phyloP scores from a whole-genome alignment of 2,888 invertebrate genomes.

The Tiliacea aurago region DNA sequence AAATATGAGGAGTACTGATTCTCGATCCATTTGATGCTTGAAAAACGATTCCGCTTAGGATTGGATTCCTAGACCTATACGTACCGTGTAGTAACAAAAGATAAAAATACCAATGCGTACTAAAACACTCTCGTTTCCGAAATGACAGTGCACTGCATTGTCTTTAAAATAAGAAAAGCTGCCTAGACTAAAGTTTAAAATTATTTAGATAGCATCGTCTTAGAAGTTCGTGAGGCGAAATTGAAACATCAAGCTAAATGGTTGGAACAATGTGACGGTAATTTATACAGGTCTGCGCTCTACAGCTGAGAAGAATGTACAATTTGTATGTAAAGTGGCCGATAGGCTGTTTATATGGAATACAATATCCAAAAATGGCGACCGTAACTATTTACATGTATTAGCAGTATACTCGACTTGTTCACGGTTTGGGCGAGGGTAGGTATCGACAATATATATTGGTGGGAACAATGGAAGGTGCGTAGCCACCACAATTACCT shows the following conservation, averaged over 20 bases:
- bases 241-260: conserved; percentile 62
- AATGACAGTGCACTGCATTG: conserved; percentile 8
- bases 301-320: conserved; percentile 54
- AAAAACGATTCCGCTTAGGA: no score
- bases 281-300: conserved; percentile 57
- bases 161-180: background rate
- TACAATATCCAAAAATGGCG: conserved; percentile 70
- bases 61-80: no score
- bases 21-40: no score
- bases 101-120: conserved; percentile 1
- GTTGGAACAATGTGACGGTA: conserved; percentile 57
- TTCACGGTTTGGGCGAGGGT: conserved; percentile 35
- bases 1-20: no score
- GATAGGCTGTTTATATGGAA: conserved; percentile 69
- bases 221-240: conserved; percentile 51
- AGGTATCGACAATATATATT: conserved; percentile 16
- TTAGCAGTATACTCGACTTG: conserved; percentile 50
- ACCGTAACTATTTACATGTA: conserved; percentile 66
- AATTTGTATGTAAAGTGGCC: conserved; percentile 72
- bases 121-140: background rate
- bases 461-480: conserved; percentile 23
- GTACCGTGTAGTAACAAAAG: no score
- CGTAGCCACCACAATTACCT: conserved; percentile 10
- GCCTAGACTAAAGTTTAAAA: conserved; percentile 20
- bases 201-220: conserved; percentile 22